Base-by-base conservation (phyloP, 1,140 invertebrate genomes). In the Drosophila mauritiana region DNA sequence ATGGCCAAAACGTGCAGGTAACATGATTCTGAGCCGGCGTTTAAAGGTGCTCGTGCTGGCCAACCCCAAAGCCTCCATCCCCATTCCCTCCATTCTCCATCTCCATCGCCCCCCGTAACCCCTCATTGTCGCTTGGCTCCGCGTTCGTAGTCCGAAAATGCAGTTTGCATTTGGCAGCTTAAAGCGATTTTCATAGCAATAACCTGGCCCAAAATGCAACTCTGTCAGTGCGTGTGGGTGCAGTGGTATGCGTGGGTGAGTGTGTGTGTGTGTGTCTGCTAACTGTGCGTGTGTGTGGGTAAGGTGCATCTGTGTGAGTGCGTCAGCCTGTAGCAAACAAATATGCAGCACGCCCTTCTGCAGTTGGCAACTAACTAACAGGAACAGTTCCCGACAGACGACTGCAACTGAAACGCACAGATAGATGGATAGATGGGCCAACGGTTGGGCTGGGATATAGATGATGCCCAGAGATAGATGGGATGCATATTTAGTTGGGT, bases 181-280 rank as follows among this genome's bases (percentile, higher is more conserved):
- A 86, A 86, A 88, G 83, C 77, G 83, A 86, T 86, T 86, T 86
- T 88, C 83, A 86, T 88, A 79, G 83, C 82, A 86, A 86, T 86
- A 86, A 82, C 82, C 78, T 65, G 55, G 63, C 73, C 69, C 40
- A 52, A 88, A 86, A 76, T 82, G 64, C 78, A 78, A 56, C 74
- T 79, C 59, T 65, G 58, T 80, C 43, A 27, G 31, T 63, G 46
- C 52, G 53, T 54, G 37, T 70, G 34, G 48, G 45, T 59, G 53
- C 34, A 6, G 27, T 53, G 15, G 15, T 27, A 40, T 39, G 37
- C 13, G 22, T 40, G 49, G 37, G 17, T 25, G 48, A 17, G 27
- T 3, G 12, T 13, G 31, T 34, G 8, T 20, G 49, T 4, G 46
- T 49, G n/a, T 42, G 49, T 6, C 37, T 22, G 3, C 2, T 22